Percentiles rank a stretch among this genome's conserved stretches.
These are phyloP conservation scores for Glossophaga mutica DNA, from an alignment of 2,797 vertebrate species.

Conservation along the genomic window DNA sequence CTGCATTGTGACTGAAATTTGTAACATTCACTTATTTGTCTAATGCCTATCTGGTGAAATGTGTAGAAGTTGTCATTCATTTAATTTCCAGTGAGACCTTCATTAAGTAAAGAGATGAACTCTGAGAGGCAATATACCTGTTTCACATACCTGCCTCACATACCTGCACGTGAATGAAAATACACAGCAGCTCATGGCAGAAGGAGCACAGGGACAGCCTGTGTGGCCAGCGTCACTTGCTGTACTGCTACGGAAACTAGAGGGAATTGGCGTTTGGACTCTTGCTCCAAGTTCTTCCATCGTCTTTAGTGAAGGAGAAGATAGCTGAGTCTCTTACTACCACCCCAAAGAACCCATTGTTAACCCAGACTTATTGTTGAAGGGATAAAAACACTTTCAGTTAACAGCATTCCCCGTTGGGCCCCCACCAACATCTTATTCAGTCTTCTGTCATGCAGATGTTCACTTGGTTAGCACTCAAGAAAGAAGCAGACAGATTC, in stretches of 20 bases:
- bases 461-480: conserved; percentile 64
- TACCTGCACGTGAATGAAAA: neutral
- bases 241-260: neutral
- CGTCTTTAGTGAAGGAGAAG: neutral
- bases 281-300: neutral
- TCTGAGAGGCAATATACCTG: neutral
- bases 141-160: neutral
- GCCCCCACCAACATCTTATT: conserved; percentile 30
- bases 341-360: neutral
- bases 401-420: conserved; percentile 6
- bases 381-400: conserved; percentile 49
- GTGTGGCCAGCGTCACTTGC: neutral
- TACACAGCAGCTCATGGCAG: neutral
- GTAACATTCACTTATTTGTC: neutral
- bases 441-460: conserved; percentile 63
- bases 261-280: neutral
- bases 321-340: neutral
- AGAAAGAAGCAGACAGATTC: conserved; percentile 72
- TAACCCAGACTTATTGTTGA: conserved; percentile 31
- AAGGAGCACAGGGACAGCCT: neutral
- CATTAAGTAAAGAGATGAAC: neutral
- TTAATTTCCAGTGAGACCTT: neutral
- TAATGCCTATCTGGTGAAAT: neutral
- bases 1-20: neutral
- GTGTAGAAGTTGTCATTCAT: neutral